Conservation (phyloP, 2,797 vertebrate species). For the Streptopelia turtur region DNA sequence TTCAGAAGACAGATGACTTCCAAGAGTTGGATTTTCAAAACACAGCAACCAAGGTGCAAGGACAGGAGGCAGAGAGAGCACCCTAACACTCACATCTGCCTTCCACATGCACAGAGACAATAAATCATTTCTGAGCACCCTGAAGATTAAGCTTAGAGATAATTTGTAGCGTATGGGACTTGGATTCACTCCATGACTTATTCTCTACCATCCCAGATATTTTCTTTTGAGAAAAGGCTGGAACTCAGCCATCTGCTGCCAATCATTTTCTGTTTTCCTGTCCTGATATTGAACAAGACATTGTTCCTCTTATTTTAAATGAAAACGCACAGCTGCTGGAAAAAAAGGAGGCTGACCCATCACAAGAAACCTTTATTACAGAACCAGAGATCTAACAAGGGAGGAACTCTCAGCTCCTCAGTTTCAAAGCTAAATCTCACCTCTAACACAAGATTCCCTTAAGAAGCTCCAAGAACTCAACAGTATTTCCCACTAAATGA, state of each 20-base stretch:
- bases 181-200: not conserved
- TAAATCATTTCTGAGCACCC: not conserved
- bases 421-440: not conserved
- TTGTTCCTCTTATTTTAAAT: not conserved
- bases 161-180: not conserved
- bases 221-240: not conserved
- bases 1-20: not conserved
- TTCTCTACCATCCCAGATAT: not conserved
- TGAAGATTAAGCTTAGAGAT: not conserved
- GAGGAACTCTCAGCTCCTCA: not conserved
- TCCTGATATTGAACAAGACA: not conserved
- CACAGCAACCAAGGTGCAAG: not conserved
- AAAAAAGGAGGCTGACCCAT: not conserved
- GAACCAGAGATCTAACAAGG: not conserved
- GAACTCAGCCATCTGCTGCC: constrained; percentile 13
- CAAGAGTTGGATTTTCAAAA: not conserved
- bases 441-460: not conserved
- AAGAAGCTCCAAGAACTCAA: not conserved
- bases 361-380: not conserved
- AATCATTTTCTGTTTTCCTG: not conserved
- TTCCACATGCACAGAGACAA: not conserved
- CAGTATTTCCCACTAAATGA: not conserved
- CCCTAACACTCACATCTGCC: not conserved
- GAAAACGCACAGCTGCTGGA: not conserved
- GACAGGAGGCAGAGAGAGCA: not conserved